Conservation (phyloP, 2,113 vertebrate genomes). For the Chaetorhynchus papuensis region DNA sequence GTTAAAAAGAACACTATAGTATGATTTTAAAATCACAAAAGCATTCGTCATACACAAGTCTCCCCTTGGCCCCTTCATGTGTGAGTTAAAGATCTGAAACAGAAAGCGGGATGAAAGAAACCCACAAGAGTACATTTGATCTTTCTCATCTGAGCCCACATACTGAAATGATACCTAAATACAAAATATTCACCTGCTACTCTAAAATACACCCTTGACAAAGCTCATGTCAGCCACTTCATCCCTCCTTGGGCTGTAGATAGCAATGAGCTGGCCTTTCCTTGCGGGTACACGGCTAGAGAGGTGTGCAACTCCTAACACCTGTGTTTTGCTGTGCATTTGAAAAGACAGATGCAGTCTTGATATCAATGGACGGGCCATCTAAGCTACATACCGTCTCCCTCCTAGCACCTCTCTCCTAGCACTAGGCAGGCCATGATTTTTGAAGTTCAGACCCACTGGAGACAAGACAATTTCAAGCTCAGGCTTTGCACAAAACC, state of each 20-base stretch:
- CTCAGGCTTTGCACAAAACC: not conserved
- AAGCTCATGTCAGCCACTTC: not conserved
- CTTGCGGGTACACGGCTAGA: not conserved
- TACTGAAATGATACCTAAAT: not conserved
- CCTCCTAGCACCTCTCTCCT: too few relatives aligned
- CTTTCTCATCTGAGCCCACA: not conserved
- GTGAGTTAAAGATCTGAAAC: not conserved
- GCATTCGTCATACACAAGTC: not conserved
- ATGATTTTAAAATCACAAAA: not conserved
- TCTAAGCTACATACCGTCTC: not conserved
- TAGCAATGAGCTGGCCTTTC: not conserved
- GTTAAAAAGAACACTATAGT: not conserved
- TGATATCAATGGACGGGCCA: accelerated
- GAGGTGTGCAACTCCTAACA: not conserved
- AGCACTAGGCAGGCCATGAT: not conserved
- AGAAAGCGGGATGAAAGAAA: not conserved
- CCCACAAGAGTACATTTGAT: not conserved
- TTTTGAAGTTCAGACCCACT: not conserved
- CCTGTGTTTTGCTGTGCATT: not conserved
- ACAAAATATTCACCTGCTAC: not conserved
- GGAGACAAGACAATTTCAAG: not conserved
- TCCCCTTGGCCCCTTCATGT: not conserved
- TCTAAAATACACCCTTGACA: not conserved
- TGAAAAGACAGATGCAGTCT: not conserved
- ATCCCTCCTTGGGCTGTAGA: not conserved